Evolutionary conservation across 2,113 vertebrate genomes (phyloP).

Genomic region (Apus apus): DNA sequence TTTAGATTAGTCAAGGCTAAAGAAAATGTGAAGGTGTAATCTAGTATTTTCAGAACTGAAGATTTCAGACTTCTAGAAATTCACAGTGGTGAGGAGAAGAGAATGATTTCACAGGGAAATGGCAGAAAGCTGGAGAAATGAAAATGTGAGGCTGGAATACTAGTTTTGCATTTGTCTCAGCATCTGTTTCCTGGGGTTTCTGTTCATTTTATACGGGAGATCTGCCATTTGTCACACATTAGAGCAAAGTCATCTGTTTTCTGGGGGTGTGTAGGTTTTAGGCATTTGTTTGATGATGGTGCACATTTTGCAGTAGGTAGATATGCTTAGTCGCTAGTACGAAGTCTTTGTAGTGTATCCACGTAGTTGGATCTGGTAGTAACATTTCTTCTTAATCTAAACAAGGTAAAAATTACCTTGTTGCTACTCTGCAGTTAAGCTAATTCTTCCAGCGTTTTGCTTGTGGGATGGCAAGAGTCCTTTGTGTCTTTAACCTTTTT

Average conservation of each 20-base stretch:
- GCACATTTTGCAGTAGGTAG: neutral
- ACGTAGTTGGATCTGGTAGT: neutral
- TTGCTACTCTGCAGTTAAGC: neutral
- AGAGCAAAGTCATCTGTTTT: neutral
- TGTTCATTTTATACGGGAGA: neutral
- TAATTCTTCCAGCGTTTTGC: neutral
- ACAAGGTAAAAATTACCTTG: neutral
- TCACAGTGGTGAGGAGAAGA: neutral
- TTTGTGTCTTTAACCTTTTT: neutral
- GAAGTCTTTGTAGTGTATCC: neutral
- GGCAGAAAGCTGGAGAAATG: neutral
- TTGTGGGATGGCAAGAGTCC: neutral
- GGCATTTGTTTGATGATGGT: neutral
- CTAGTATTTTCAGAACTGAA: neutral
- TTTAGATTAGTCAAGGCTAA: neutral
- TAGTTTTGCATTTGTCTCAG: neutral
- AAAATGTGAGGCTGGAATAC: neutral
- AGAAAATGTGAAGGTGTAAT: neutral
- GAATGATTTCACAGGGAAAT: neutral
- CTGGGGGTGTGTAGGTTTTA: neutral
- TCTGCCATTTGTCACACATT: neutral
- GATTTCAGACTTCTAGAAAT: neutral
- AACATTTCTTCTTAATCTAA: neutral
- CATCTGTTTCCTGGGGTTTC: neutral
- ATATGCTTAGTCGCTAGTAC: neutral